Conservation (phyloP, 2,797 vertebrate genomes). For the Gobionotothen gibberifrons region DNA sequence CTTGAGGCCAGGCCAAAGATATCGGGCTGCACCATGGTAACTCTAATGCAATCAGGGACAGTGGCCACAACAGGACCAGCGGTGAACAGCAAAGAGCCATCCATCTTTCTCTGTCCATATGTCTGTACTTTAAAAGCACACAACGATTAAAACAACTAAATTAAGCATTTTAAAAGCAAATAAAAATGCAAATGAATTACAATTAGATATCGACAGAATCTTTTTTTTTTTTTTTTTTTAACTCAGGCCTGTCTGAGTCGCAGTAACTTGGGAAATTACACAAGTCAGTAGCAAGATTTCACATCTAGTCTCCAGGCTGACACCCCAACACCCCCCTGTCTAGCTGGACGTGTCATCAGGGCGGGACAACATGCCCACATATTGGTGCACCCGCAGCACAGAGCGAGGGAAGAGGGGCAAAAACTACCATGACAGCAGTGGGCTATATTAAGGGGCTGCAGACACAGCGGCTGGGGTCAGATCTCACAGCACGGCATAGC, state of each 20-base stretch:
- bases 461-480: conserved; percentile 77
- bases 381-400: conserved; percentile 45
- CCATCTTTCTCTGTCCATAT: conserved; percentile 32
- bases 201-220: conserved; percentile 3
- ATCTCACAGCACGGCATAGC: conserved; percentile 77
- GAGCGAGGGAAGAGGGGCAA: conserved; percentile 56
- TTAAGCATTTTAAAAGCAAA: background rate
- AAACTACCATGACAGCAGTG: conserved; percentile 75
- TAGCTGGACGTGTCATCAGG: conserved; percentile 22
- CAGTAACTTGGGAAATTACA: conserved; percentile 83
- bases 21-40: conserved; percentile 74
- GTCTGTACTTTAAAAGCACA: background rate
- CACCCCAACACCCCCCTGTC: conserved; percentile 53
- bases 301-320: conserved; percentile 72
- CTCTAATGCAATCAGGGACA: conserved; percentile 77
- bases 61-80: conserved; percentile 58
- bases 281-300: conserved; percentile 79
- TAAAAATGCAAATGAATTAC: conserved; percentile 1
- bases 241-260: conserved; percentile 62
- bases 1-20: conserved; percentile 77
- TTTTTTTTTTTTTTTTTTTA: conserved; percentile 26
- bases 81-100: conserved; percentile 39
- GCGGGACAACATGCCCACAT: conserved; percentile 54
- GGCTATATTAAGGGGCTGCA: conserved; percentile 81
- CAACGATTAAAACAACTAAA: conserved; percentile 13